Conservation (phyloP, 2,113 vertebrate genomes). For the Coreoperca whiteheadi region DNA sequence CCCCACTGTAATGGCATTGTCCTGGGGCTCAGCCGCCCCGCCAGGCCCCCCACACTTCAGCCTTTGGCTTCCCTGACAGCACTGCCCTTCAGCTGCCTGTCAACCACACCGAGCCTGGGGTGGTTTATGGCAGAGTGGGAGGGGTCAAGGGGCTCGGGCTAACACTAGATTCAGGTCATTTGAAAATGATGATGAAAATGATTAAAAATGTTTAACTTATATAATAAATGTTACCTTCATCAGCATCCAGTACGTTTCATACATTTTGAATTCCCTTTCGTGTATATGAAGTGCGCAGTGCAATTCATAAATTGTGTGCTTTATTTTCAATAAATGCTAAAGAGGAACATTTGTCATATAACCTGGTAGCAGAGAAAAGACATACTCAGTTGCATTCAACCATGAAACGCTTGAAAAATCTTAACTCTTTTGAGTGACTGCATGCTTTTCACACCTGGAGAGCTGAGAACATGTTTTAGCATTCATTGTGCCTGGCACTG, state of each 20-base stretch:
- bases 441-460: slow-evolving; percentile 41
- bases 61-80: slow-evolving; percentile 75
- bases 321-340: neutral
- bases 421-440: slow-evolving; percentile 12
- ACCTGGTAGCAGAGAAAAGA: neutral
- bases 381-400: neutral
- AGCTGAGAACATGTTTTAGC: slow-evolving; percentile 11
- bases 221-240: neutral
- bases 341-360: neutral
- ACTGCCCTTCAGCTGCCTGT: slow-evolving; percentile 74
- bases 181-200: slow-evolving; percentile 1
- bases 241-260: neutral
- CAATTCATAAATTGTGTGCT: neutral
- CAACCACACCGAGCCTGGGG: slow-evolving; percentile 47
- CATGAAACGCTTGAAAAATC: slow-evolving; percentile 4
- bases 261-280: neutral
- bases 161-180: slow-evolving; percentile 3
- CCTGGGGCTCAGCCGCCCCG: slow-evolving; percentile 68
- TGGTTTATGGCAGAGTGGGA: slow-evolving; percentile 37
- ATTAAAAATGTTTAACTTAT: neutral
- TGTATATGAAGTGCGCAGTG: neutral
- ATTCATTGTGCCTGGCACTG: slow-evolving; percentile 4
- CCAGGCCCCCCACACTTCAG: slow-evolving; percentile 73
- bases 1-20: slow-evolving; percentile 84
- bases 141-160: slow-evolving; percentile 25